These are phyloP conservation scores for Saccopteryx bilineata DNA, from an alignment of 2,113 vertebrate species.

Conservation along the genomic window DNA sequence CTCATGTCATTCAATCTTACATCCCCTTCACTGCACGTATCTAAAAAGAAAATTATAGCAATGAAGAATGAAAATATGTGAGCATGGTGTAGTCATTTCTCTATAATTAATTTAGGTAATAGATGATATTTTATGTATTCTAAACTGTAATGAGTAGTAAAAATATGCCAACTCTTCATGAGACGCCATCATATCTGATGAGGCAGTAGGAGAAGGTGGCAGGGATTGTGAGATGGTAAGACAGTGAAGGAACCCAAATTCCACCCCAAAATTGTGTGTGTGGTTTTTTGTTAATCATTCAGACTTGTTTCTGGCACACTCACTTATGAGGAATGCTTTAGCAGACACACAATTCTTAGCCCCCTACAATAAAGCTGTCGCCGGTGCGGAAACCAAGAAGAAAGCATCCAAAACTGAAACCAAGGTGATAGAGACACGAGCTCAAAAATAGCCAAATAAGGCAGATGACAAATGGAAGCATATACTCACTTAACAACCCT, in stretches of 20 bases:
- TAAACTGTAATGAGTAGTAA: not conserved
- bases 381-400: not conserved
- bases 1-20: not conserved
- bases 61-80: slow-evolving; percentile 6
- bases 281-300: not conserved
- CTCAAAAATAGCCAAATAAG: not conserved
- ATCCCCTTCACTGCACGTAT: not conserved
- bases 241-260: not conserved
- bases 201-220: not conserved
- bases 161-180: not conserved
- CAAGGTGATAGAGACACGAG: not conserved
- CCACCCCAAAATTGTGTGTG: not conserved
- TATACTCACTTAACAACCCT: not conserved
- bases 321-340: not conserved
- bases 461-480: not conserved
- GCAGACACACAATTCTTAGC: not conserved
- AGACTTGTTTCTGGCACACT: not conserved
- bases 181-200: not conserved
- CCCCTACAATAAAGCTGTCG: not conserved
- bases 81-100: not conserved
- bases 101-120: slow-evolving; percentile 18
- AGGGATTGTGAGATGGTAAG: not conserved
- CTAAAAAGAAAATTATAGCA: not conserved
- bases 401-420: not conserved
- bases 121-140: not conserved